Base-by-base conservation (phyloP, 2,113 vertebrate species). In the Laterallus jamaicensis region DNA sequence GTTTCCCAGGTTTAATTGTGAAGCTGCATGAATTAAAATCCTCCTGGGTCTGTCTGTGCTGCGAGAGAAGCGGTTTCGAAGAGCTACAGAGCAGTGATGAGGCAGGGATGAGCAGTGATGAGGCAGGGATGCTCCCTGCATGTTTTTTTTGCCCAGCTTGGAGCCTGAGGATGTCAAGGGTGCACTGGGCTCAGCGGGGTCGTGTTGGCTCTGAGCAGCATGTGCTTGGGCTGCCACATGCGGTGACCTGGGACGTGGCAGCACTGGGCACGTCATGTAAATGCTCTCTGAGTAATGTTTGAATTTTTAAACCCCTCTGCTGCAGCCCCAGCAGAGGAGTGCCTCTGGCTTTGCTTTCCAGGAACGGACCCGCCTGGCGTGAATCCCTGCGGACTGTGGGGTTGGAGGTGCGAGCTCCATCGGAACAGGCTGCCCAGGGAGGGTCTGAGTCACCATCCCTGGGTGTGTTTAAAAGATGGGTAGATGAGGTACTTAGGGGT, bases 221-320 rank as follows among this genome's bases (percentile, higher is more conserved):
- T 47, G 54, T n/a, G 10, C 67, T 73, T 6, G 26, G 40, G 60
- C 69, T 79, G 47, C 56, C 60, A 55, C 78, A 39, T 59, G 62
- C 1, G 0, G 13, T 44, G 82, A 78, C 25, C 11, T 0, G 1
- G 62, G 15, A 21, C 1, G 16, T 91, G 31, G 55, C 63, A 44
- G 24, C 2, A 0, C 10, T 3, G 8, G 55, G 25, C 31, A 16
- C 1, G 0, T 1, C 0, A 4, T 44, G 26, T 55, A 40, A 82
- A 28, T 49, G 6, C 31, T 62, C 17, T 42, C 35, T 44, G 73
- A 88, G 66, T 29, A 39, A 14, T 1, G 32, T 35, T 62, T 73
- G 86, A 73, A 83, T 92, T 89, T 92, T 69, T 90, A 90, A 90
- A 75, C 59, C 31, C n/a, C 50, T 88, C 64, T 69, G 62, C 69